These are phyloP conservation scores for Plemyria rubiginata DNA, from an alignment of 2,888 invertebrate genomes.

Conservation along the genomic window DNA sequence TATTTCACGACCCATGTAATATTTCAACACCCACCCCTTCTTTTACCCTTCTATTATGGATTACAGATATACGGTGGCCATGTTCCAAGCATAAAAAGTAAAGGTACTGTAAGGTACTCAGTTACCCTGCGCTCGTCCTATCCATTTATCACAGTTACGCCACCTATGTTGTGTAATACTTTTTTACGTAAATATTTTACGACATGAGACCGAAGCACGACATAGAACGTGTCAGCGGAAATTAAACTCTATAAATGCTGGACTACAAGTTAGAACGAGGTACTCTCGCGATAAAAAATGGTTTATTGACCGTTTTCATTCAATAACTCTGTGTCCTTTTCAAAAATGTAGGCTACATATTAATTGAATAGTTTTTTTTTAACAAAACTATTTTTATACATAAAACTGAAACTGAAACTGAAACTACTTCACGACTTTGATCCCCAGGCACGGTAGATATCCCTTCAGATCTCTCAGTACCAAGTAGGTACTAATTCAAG, in stretches of 20 bases:
- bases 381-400: no score
- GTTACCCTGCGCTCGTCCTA: slow-evolving; percentile 40
- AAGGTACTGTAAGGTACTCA: slow-evolving; percentile 41
- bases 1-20: slow-evolving; percentile 41
- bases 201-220: slow-evolving; percentile 38
- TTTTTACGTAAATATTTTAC: slow-evolving; percentile 45
- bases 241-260: slow-evolving; percentile 47
- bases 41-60: slow-evolving; percentile 40
- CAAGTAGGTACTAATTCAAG: no score
- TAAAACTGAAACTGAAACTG: no score
- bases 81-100: slow-evolving; percentile 40
- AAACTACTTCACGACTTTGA: no score
- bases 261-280: slow-evolving; percentile 30
- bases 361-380: no score
- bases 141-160: slow-evolving; percentile 45
- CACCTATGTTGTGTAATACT: slow-evolving; percentile 43
- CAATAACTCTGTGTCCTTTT: slow-evolving; percentile 14
- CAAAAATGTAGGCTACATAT: neutral
- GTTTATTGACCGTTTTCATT: slow-evolving; percentile 22
- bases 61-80: slow-evolving; percentile 38
- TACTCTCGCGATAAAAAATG: slow-evolving; percentile 33
- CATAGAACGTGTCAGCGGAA: slow-evolving; percentile 44
- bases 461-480: no score
- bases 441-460: no score
- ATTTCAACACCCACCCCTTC: slow-evolving; percentile 30